Evolutionary conservation across 2,888 invertebrate species (phyloP), one percentile per base, ranked within the genome.

Genomic region (Druceiella hillmani): DNA sequence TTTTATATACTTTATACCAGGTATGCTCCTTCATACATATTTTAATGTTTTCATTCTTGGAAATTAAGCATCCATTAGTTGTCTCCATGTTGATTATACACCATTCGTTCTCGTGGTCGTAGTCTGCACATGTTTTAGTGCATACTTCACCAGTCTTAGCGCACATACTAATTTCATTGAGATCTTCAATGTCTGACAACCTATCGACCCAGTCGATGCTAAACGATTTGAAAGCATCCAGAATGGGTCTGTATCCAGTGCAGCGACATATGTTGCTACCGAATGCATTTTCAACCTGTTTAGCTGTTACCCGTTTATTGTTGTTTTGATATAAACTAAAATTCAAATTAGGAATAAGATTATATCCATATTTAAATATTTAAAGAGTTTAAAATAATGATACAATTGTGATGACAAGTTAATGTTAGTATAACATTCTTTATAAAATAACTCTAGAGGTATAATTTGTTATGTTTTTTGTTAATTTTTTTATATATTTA

Each of bases 201-300:
- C n/a, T n/a, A n/a, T n/a, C n/a, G n/a, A n/a, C n/a, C n/a, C 59
- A 59, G 52, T 64, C 67, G n/a, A 45, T 51, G 16, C 66, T 62
- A 36, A 75, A 55, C 1, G 72, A 62, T 50, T 75, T 75, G 55
- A 76, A 74, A 6, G 73, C 74, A 41, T 74, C 63, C 15, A 62
- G 36, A 38, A 77, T 76, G 9, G 75, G 62, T 29, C 75, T 55
- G 48, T 74, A 76, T 2, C 75, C 75, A 3, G 81, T 81, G 51
- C 81, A 81, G 26, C 81, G 63, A 46, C 81, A 81, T 37, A 81
- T 70, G 47, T 79, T 79, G 14, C 79, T 75, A 15, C 76, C 79
- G 49, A 80, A 78, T 0, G 74, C 67, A 50, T 78, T 73, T 52
- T 81, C 81, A 1, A 79, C 64, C 39, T 76, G 66, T 47, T 72